phyloP scores from a whole-genome alignment of 2,113 vertebrate genomes.

The Saimiri boliviensis region DNA sequence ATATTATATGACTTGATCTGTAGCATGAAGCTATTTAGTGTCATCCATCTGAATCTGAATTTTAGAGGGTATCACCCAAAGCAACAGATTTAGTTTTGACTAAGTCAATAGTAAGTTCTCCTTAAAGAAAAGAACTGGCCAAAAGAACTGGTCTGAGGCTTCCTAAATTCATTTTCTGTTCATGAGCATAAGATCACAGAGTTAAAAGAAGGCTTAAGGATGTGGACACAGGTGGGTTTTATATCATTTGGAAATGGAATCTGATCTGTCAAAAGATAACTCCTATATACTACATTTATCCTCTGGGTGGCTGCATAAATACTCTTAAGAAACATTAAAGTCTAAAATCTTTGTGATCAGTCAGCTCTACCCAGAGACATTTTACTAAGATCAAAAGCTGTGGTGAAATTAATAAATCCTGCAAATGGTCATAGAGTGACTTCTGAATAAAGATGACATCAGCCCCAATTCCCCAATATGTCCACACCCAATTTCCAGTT shows the following conservation, averaged over 20 bases:
- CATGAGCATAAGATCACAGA: background rate
- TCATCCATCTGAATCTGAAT: background rate
- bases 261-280: background rate
- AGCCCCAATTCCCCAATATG: background rate
- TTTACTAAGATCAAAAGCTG: slow-evolving; percentile 16
- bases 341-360: background rate
- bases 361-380: slow-evolving; percentile 14
- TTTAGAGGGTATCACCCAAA: background rate
- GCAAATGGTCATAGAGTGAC: background rate
- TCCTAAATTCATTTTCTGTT: slow-evolving; percentile 41
- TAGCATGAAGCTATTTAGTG: background rate
- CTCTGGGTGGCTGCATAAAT: background rate
- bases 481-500: slow-evolving; percentile 23
- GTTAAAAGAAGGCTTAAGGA: background rate
- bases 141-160: background rate
- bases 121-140: background rate
- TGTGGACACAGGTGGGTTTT: background rate
- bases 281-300: background rate
- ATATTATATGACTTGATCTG: background rate
- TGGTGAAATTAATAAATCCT: background rate
- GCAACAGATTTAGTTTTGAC: slow-evolving; percentile 16
- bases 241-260: slow-evolving; percentile 31
- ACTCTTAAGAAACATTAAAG: background rate
- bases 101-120: background rate
- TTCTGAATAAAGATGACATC: slow-evolving; percentile 42